Evolutionary conservation across 2,888 invertebrate species (phyloP).

Genomic region (Drosophila ustulata): DNA sequence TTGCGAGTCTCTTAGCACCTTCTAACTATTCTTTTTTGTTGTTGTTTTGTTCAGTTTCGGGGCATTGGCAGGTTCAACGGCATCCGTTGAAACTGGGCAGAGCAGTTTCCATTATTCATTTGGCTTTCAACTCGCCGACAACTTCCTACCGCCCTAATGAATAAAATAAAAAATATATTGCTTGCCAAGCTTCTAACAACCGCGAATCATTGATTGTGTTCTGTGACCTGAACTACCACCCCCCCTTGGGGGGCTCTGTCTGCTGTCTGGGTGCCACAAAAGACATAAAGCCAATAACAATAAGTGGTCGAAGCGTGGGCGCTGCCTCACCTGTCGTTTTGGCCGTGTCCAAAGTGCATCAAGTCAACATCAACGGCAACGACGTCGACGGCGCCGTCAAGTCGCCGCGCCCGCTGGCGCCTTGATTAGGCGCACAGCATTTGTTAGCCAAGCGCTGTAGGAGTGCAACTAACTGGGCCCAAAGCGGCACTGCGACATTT

Average conservation of each 20-base stretch:
- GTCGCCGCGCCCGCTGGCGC: conserved; percentile 80
- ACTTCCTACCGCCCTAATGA: conserved; percentile 12
- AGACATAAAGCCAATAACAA: conserved; percentile 17
- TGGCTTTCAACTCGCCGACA: conserved; percentile 24
- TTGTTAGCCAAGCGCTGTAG: conserved; percentile 17
- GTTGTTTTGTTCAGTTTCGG: conserved; percentile 16
- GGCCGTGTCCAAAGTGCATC: conserved; percentile 51
- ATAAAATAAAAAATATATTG: conserved; percentile 6
- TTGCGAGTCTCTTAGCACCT: conserved; percentile 46
- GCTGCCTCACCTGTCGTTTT: conserved; percentile 33
- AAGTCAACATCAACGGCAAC: conserved; percentile 4
- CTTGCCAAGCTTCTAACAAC: conserved; percentile 62
- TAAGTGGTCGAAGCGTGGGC: conserved; percentile 24
- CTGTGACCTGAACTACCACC: conserved; percentile 10
- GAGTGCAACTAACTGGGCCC: conserved; percentile 1
- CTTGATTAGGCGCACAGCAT: conserved; percentile 75
- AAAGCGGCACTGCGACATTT: conserved; percentile 30
- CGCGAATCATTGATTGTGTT: conserved; percentile 76
- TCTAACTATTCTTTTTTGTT: conserved; percentile 49
- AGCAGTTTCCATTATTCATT: conserved; percentile 43
- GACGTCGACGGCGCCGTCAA: conserved; percentile 79
- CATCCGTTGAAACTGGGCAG: conserved; percentile 40
- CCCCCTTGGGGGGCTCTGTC: not conserved
- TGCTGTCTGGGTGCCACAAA: conserved; percentile 23
- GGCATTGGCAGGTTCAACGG: conserved; percentile 34